phyloP scores from a whole-genome alignment of 2,797 vertebrate species.

The Poecilia wingei region DNA sequence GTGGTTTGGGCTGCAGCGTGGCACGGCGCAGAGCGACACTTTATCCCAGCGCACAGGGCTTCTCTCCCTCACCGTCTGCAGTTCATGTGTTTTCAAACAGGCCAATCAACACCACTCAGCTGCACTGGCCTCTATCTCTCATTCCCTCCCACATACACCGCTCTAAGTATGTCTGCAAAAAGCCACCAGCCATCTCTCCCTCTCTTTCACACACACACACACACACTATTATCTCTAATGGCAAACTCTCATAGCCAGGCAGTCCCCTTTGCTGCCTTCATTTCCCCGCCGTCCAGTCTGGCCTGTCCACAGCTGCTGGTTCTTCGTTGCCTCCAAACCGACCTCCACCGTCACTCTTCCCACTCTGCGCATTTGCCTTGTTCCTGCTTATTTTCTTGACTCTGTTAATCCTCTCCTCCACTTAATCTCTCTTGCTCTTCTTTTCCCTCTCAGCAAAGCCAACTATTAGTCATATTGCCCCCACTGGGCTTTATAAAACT shows the following conservation, averaged over 20 bases:
- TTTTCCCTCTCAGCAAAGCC: conserved; percentile 59
- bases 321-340: conserved; percentile 24
- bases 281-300: conserved; percentile 39
- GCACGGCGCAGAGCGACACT: conserved; percentile 80
- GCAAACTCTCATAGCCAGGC: conserved; percentile 51
- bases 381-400: conserved; percentile 61
- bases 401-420: conserved; percentile 63
- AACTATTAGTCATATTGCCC: conserved; percentile 68
- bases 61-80: conserved; percentile 69
- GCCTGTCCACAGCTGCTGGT: conserved; percentile 26
- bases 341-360: conserved; percentile 12
- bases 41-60: conserved; percentile 69
- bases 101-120: conserved; percentile 84
- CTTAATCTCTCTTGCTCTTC: conserved; percentile 60
- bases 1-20: conserved; percentile 84
- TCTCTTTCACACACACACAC: conserved; percentile 14
- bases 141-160: conserved; percentile 58
- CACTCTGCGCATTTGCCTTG: conserved; percentile 33
- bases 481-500: conserved; percentile 66
- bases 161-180: conserved; percentile 67
- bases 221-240: conserved; percentile 55
- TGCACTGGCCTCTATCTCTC: conserved; percentile 70
- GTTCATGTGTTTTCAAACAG: conserved; percentile 86
- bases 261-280: conserved; percentile 35
- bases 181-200: conserved; percentile 60